phyloP scores from a whole-genome alignment of 2,113 vertebrate species.

The Numida meleagris region DNA sequence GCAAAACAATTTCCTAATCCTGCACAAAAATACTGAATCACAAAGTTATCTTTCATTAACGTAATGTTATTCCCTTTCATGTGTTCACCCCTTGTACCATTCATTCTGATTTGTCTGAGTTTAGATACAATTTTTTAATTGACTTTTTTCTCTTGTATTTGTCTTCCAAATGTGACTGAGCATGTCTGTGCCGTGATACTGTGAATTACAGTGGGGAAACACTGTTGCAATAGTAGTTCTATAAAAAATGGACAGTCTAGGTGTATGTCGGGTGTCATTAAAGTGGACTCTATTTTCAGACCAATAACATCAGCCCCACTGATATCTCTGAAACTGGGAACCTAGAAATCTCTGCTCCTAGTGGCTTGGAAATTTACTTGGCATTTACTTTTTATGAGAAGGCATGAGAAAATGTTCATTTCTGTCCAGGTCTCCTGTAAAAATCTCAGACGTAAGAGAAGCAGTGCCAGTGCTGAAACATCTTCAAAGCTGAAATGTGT shows the following conservation, averaged over 20 bases:
- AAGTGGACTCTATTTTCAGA: background rate
- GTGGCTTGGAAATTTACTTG: background rate
- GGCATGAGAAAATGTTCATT: conserved; percentile 51
- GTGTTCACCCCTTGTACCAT: background rate
- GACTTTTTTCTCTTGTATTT: background rate
- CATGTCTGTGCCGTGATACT: background rate
- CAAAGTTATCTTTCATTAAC: rapidly evolving
- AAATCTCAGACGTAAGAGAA: conserved; percentile 30
- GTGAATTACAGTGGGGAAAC: background rate
- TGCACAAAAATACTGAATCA: background rate
- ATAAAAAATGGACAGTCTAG: background rate
- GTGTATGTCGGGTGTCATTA: background rate
- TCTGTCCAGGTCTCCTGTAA: conserved; percentile 35
- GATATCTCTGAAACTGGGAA: background rate
- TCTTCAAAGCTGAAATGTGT: conserved; percentile 37
- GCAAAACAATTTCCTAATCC: background rate
- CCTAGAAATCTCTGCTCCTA: background rate
- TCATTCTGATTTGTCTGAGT: background rate
- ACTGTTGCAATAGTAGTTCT: background rate
- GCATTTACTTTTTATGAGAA: conserved; percentile 25
- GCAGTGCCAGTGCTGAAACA: conserved; percentile 14
- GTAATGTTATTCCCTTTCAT: background rate
- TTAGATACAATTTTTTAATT: background rate
- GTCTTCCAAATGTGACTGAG: background rate
- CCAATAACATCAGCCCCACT: background rate